Evolutionary conservation across 2,888 invertebrate species (phyloP).

Genomic region (Dermolepida albohirtum): DNA sequence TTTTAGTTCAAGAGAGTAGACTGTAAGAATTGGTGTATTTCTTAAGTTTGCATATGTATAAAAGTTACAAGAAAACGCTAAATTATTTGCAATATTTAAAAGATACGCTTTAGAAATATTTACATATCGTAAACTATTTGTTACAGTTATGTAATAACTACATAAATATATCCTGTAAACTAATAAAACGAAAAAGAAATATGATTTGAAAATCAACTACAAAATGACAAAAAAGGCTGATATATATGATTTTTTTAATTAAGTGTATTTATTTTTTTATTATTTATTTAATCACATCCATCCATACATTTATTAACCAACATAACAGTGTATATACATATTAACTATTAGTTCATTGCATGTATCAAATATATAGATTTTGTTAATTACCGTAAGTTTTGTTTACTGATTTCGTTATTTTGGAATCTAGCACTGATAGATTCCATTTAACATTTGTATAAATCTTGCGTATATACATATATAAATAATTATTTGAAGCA

Average conservation of each 20-base stretch:
- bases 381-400: constrained; percentile 7
- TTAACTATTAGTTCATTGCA: no score
- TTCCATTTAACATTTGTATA: constrained; percentile 35
- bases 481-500: constrained; percentile 23
- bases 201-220: constrained; percentile 36
- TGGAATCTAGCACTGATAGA: constrained; percentile 12
- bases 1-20: constrained; percentile 25
- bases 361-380: constrained; percentile 5
- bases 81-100: constrained; percentile 45
- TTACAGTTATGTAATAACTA: constrained; percentile 35
- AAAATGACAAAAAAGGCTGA: constrained; percentile 42
- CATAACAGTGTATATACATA: background rate
- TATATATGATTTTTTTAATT: constrained; percentile 31
- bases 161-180: constrained; percentile 17
- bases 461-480: constrained; percentile 19
- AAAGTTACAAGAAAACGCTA: constrained; percentile 38
- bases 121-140: constrained; percentile 45
- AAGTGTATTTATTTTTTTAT: constrained; percentile 33
- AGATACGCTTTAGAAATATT: constrained; percentile 45
- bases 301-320: constrained; percentile 21
- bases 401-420: no score
- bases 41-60: constrained; percentile 41
- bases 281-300: constrained; percentile 30
- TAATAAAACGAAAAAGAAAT: constrained; percentile 30
- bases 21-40: constrained; percentile 39